Evolutionary conservation across 2,888 invertebrate genomes (phyloP), one percentile per base, ranked within the genome.

Genomic region (Koerneria pararmatus): DNA sequence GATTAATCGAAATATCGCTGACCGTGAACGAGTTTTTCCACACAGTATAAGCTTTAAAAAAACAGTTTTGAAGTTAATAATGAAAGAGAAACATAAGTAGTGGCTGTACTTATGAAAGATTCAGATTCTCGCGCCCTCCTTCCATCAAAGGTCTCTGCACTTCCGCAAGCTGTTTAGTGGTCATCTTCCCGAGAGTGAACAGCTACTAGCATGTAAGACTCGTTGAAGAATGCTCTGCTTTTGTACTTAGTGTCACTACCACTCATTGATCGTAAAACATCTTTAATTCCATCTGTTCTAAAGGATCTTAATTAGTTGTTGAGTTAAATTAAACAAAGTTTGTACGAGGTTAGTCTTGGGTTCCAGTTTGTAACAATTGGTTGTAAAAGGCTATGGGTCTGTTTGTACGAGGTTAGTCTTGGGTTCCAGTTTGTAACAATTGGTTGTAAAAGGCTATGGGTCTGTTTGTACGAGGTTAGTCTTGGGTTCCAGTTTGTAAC

Each of bases 101-200:
- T n/a, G n/a, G n/a, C n/a, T n/a, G n/a, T n/a, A n/a, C n/a, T n/a
- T n/a, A n/a, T n/a, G n/a, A n/a, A n/a, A n/a, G n/a, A n/a, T n/a
- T n/a, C 54, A 64, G 64, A 46, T 46, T 31, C 37, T 76, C 51
- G 69, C 73, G 37, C 74, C 75, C 6, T 71, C 71, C 22, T 75
- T 75, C 65, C 74, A 75, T 51, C 71, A 76, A 60, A 46, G 75
- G n/a, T 70, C 67, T 58, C 27, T 64, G 22, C 69, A 71, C 46
- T 76, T 74, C 63, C 61, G 65, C n/a, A 74, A 74, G 64, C 62
- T 73, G 0, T 76, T 76, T 59, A 66, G 70, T 4, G 68, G 71
- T 24, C 70, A 69, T 35, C 69, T 69, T 48, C 62, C 66, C 4
- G 66, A 70, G 27, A 65, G 65, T 19, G 76, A 76, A 46, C 65